These are phyloP conservation scores for Mycteria americana DNA, from an alignment of 2,797 vertebrate species.

Conservation along the genomic window DNA sequence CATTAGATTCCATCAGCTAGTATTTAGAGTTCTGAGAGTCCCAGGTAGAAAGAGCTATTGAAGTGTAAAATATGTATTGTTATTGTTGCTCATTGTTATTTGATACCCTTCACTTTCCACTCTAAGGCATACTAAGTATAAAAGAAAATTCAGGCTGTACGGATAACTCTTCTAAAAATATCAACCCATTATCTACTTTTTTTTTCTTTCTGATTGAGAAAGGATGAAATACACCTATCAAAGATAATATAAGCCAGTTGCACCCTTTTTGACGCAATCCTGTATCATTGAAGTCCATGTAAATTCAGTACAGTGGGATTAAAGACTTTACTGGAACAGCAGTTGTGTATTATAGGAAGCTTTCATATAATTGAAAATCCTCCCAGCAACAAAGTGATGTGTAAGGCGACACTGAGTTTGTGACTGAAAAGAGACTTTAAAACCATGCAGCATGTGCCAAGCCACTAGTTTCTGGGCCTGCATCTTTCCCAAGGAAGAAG, in stretches of 20 bases:
- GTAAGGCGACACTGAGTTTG: background rate
- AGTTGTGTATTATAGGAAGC: background rate
- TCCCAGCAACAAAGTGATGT: background rate
- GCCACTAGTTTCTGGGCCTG: background rate
- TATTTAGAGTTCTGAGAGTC: background rate
- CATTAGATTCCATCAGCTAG: constrained; percentile 4
- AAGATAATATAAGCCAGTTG: background rate
- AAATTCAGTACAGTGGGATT: background rate
- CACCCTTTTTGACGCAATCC: background rate
- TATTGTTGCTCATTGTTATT: background rate
- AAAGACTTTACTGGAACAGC: background rate
- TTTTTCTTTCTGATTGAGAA: background rate
- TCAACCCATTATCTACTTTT: background rate
- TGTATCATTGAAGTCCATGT: background rate
- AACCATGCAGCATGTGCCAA: background rate
- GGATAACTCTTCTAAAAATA: background rate
- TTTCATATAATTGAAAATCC: background rate
- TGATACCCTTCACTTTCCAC: background rate
- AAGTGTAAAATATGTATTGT: background rate
- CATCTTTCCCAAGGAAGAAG: background rate
- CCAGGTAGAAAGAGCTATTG: background rate
- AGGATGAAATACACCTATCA: background rate
- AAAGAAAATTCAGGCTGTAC: background rate
- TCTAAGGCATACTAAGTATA: background rate
- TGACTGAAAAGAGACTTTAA: background rate